Evolutionary conservation across 2,113 vertebrate genomes (phyloP), one percentile per base, ranked within the genome.

Genomic region (Oncorhynchus nerka): DNA sequence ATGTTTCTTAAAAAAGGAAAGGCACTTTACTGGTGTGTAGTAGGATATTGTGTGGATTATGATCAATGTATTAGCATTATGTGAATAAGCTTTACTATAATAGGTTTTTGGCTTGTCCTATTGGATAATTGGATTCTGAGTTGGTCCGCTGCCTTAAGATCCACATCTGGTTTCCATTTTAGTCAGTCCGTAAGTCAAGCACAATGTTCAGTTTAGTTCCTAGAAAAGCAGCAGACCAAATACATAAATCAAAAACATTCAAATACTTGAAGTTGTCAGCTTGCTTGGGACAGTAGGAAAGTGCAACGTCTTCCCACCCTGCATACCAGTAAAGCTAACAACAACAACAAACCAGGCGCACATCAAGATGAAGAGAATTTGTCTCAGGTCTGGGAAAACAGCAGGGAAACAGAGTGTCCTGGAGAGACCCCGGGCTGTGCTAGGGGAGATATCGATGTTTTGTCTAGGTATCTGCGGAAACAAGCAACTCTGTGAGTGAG

Each of bases 391-490:
- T 69, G 20, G 20, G 9, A 39, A 22, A 69, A 45, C 8, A 70
- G 32, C 16, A 67, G 5, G 6, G 57, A 34, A 61, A 69, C 8
- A 70, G 30, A 68, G n/a, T n/a, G 72, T 19, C 22, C 59, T 9
- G 12, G 32, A 26, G 28, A 48, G 32, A 15, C 7, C 30, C 5
- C 12, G 13, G 11, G 13, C 67, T 22, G 22, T 66, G 11, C 39
- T 16, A 6, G 45, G 15, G 22, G 34, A 65, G 65, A 65, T 70
- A 69, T 51, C 82, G 73, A 62, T 83, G 82, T 75, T 83, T 80
- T 83, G 78, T 80, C 75, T 80, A 45, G 49, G 45, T 22, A 66
- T 49, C 24, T 68, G 24, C 34, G 5, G 67, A 39, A 68, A 68
- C 8, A 45, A 16, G 9, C 13, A 32, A 32, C 30, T 39, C 32